Evolutionary conservation across 2,888 invertebrate genomes (phyloP).

Genomic region (Hypomecis punctinalis): DNA sequence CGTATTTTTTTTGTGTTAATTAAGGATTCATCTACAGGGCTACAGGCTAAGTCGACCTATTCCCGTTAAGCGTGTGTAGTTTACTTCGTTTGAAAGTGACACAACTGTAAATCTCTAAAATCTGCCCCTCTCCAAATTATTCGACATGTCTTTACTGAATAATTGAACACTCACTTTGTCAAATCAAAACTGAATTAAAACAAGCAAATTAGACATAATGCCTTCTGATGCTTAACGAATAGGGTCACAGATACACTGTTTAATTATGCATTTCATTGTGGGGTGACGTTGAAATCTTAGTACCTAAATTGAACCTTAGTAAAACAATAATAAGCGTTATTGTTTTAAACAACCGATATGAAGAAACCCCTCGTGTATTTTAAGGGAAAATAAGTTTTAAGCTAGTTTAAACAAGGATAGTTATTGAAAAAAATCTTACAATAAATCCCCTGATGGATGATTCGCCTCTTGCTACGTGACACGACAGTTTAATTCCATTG

Average conservation of each 20-base stretch:
- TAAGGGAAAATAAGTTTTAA: not conserved
- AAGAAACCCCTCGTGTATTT: not conserved
- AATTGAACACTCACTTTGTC: constrained; percentile 78
- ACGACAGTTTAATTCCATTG: constrained; percentile 61
- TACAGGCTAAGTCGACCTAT: too few species aligned
- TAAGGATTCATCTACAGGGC: too few species aligned
- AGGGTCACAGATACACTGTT: constrained; percentile 75
- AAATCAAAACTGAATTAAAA: constrained; percentile 82
- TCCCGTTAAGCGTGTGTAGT: too few species aligned
- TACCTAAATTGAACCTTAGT: constrained; percentile 46
- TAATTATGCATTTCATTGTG: constrained; percentile 76
- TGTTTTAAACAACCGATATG: not conserved
- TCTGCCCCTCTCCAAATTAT: constrained; percentile 2
- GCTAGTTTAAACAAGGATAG: not conserved
- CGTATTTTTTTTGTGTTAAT: too few species aligned
- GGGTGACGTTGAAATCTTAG: constrained; percentile 36
- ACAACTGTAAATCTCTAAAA: too few species aligned
- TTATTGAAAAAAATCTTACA: constrained; percentile 21
- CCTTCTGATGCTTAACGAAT: constrained; percentile 75
- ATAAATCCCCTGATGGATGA: constrained; percentile 66
- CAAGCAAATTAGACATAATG: constrained; percentile 79
- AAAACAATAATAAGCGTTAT: not conserved
- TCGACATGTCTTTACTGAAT: constrained; percentile 60
- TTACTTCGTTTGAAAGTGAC: too few species aligned
- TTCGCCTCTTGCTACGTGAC: constrained; percentile 66